Base-by-base conservation (phyloP, 1,140 invertebrate species). In the Lepidurus apus region DNA sequence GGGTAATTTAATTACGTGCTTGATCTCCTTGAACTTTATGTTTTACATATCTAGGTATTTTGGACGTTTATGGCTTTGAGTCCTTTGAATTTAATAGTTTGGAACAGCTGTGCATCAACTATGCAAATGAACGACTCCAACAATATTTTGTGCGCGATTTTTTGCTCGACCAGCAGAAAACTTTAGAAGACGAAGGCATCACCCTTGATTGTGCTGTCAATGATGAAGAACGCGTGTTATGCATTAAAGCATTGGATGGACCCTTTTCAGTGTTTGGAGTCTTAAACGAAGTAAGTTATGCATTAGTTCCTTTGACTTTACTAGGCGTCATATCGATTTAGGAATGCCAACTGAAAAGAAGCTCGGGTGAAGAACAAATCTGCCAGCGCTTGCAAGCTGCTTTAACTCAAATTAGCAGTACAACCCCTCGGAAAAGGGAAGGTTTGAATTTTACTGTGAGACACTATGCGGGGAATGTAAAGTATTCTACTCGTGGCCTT, bases 31-130 rank as follows among this genome's bases (percentile, higher is more conserved):
- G 80, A 86, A 84, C 7, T 83, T 65, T n/a, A 65, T 1, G 13
- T 65, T 34, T 1, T 13, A 65, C 13, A 7, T 65, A 0, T 80
- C 83, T 80, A 78, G 80, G 86, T 84, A 86, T 88, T 79, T 85
- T 93, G 81, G 91, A 93, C 84, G 90, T 93, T 82, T 92, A 92
- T 81, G 91, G 92, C 77, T 93, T 93, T 82, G 92, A 93, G 85
- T 91, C 91, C 79, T 91, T 92, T 82, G 89, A 90, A 24, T 42
- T 75, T 79, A 93, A 93, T 80, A 89, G 89, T 43, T 90, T 93
- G 81, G 92, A 93, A 84, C 92, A 93, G 83, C 84, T 93, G 26
- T 93, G 91, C 83, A 92, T 93, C 83, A 92, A 92, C 86, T 92
- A 91, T 84, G 89, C 90, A 45, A 92, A 91, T 81, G 91, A 92